These are phyloP conservation scores for Stichodactyla mertensii DNA, from an alignment of 64 coral and sea anemone species.

Conservation along the genomic window DNA sequence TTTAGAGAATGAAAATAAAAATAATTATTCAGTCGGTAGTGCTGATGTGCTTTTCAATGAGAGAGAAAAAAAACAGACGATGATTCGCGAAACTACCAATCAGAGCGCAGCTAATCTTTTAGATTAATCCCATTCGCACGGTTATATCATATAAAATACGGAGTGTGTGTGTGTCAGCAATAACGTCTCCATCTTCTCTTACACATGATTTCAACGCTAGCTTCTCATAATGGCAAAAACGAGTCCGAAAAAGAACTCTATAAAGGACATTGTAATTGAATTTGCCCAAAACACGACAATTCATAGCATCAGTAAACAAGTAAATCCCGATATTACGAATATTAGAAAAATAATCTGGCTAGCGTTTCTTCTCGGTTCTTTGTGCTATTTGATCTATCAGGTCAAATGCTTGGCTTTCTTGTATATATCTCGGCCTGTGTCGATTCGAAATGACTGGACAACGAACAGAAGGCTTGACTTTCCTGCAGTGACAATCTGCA, in stretches of 20 bases:
- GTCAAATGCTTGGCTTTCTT: neutral
- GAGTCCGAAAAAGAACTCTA: neutral
- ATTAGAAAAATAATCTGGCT: neutral
- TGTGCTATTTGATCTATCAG: slow-evolving; percentile 7
- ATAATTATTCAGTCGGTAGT: no score
- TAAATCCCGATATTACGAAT: neutral
- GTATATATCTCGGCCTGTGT: neutral
- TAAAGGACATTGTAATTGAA: neutral
- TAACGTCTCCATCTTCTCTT: no score
- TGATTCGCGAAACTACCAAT: no score
- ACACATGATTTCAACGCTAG: neutral
- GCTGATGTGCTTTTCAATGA: no score
- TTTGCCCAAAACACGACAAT: neutral
- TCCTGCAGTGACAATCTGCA: slow-evolving; percentile 53
- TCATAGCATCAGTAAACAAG: neutral
- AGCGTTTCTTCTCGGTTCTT: neutral
- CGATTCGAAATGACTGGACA: neutral
- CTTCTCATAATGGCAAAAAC: neutral
- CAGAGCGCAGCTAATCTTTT: no score
- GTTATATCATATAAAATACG: no score
- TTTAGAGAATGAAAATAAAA: no score
- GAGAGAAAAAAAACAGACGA: no score
- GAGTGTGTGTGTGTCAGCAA: no score
- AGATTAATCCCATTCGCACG: no score
- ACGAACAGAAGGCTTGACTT: neutral